These are phyloP conservation scores for Drosophila gunungcola DNA, from an alignment of 1,140 invertebrate species.

Conservation along the genomic window DNA sequence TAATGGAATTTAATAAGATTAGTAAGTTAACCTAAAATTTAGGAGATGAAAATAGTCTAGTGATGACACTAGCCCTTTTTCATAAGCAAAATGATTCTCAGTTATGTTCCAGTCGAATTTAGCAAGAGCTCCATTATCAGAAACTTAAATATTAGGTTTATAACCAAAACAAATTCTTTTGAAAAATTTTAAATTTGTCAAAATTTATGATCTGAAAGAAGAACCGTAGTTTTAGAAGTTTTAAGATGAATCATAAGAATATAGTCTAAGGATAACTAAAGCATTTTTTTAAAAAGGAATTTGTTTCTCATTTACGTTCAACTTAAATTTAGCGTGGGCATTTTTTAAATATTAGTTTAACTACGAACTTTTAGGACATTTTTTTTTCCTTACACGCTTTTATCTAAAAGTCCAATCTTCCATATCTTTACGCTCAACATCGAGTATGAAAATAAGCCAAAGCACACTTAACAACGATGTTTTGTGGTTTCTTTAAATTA, in stretches of 20 bases:
- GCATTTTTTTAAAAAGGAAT: background rate
- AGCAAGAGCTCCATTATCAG: background rate
- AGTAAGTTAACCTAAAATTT: background rate
- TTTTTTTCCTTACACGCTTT: too few species aligned
- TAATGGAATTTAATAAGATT: background rate
- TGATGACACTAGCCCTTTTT: background rate
- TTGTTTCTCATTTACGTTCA: background rate
- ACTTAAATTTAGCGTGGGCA: background rate
- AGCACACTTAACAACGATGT: constrained; percentile 43
- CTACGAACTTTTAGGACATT: too few species aligned
- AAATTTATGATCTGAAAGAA: too few species aligned
- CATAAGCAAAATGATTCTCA: background rate
- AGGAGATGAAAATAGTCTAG: background rate
- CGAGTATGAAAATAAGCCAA: background rate
- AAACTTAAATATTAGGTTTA: background rate
- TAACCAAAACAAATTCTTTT: too few species aligned
- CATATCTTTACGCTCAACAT: background rate
- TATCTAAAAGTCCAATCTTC: background rate
- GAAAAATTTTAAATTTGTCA: too few species aligned
- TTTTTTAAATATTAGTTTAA: background rate
- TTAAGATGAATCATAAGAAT: background rate
- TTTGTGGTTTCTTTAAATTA: constrained; percentile 77
- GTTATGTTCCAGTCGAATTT: constrained; percentile 1
- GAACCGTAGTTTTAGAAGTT: background rate
- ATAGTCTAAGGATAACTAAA: background rate